phyloP scores from a whole-genome alignment of 1,140 invertebrate species.

The Drosophila parvula region DNA sequence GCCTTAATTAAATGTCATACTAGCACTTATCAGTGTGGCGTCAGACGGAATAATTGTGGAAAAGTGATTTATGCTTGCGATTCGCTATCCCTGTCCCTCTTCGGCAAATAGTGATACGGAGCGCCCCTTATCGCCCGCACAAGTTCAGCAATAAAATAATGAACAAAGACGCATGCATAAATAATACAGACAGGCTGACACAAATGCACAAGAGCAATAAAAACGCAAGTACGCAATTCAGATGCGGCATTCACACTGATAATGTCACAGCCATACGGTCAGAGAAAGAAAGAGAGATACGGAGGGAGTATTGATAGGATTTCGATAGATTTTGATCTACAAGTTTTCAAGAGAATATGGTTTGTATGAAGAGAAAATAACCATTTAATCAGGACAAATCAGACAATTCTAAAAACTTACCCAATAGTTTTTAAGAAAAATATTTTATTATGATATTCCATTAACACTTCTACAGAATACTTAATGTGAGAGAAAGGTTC shows the following conservation, averaged over 20 bases:
- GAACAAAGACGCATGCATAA: constrained; percentile 61
- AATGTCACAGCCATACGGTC: constrained; percentile 26
- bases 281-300: constrained; percentile 2
- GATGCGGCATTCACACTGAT: constrained; percentile 49
- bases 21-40: constrained; percentile 43
- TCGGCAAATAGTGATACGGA: constrained; percentile 27
- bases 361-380: too few relatives aligned
- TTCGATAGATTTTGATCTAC: neutral
- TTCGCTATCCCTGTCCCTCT: constrained; percentile 8
- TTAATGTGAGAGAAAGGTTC: too few relatives aligned
- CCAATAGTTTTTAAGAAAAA: too few relatives aligned
- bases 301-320: neutral
- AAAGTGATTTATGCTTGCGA: constrained; percentile 56
- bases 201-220: constrained; percentile 19
- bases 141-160: constrained; percentile 49
- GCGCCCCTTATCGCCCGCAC: constrained; percentile 46
- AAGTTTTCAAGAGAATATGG: neutral
- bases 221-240: constrained; percentile 9
- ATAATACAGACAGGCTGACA: constrained; percentile 21
- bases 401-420: too few relatives aligned
- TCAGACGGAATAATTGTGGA: constrained; percentile 38
- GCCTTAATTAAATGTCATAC: constrained; percentile 36
- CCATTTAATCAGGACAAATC: too few relatives aligned
- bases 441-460: too few relatives aligned
- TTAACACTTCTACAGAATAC: too few relatives aligned